Base-by-base conservation (phyloP, 1,140 invertebrate species). In the Centruroides vittatus region DNA sequence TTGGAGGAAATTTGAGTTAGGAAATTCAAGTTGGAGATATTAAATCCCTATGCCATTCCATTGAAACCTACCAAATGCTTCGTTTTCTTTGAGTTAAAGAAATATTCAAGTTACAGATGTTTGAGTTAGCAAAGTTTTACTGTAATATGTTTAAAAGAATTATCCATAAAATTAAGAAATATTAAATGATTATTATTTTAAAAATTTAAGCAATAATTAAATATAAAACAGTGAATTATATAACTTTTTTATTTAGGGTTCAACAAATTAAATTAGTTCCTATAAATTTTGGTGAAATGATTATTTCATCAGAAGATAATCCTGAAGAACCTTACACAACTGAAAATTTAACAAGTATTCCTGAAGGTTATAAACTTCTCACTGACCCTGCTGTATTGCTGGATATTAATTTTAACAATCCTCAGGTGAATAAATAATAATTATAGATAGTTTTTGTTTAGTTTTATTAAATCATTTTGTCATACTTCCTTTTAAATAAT, bases 321-420 rank as follows among this genome's bases (percentile, higher is more conserved):
- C 51, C 51, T 50, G 65, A 70, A 13, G 73, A 77, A 35, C 75
- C 75, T 34, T 89, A 89, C 71, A 83, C 85, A 63, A 81, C 82
- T 63, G 83, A 86, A 68, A 80, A 84, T 73, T 72, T 86, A 54
- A 70, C 77, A 61, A 70, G 75, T 47, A 73, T 82, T 36, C 67
- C 70, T 46, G 67, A 67, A 55, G 78, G 81, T 58, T 73, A 70
- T 61, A 78, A 76, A 61, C 79, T 80, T 61, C 71, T 88, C 35
- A 80, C 81, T n/a, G 74, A 81, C 57, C 76, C 80, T 1, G 65
- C 73, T 41, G 68, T 75, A 63, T 65, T 86, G n/a, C 69, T 84
- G 3, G 68, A 76, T 64, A 72, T 86, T 0, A 75, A 86, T 72
- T 87, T 88, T 68, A 83, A 82, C 69, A 71, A 82, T 70, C 66